A percentile compares a stretch with the other conserved stretches of the same genome.
phyloP scores from a whole-genome alignment of 2,113 vertebrate genomes.

The Laterallus jamaicensis region DNA sequence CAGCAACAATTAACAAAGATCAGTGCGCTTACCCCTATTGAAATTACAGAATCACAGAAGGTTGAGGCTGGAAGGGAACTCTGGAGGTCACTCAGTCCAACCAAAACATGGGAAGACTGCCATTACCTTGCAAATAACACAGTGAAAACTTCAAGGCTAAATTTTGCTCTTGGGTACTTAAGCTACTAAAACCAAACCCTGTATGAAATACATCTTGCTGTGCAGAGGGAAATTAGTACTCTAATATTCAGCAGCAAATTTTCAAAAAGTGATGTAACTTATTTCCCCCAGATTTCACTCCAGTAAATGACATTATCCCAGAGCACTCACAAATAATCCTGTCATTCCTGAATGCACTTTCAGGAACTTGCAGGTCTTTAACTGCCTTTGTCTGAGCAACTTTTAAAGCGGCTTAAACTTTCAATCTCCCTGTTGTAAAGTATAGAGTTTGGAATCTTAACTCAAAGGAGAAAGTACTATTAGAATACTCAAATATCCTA shows the following conservation, averaged over 20 bases:
- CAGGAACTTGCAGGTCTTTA: neutral
- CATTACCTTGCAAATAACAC: neutral
- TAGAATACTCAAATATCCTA: neutral
- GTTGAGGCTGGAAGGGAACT: neutral
- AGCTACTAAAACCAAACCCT: neutral
- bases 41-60: neutral
- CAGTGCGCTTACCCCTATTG: neutral
- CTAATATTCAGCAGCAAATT: neutral
- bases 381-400: neutral
- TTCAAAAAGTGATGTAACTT: neutral
- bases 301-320: neutral
- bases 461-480: neutral
- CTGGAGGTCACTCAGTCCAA: neutral
- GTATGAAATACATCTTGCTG: neutral
- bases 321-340: neutral
- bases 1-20: neutral
- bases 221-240: neutral
- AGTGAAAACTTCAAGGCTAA: neutral
- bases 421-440: neutral
- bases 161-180: neutral
- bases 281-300: neutral
- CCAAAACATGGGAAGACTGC: neutral
- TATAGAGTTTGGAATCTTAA: neutral
- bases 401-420: neutral
- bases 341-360: neutral